These are phyloP conservation scores for Gastrophryne carolinensis DNA, from an alignment of 2,797 vertebrate genomes.

Conservation along the genomic window DNA sequence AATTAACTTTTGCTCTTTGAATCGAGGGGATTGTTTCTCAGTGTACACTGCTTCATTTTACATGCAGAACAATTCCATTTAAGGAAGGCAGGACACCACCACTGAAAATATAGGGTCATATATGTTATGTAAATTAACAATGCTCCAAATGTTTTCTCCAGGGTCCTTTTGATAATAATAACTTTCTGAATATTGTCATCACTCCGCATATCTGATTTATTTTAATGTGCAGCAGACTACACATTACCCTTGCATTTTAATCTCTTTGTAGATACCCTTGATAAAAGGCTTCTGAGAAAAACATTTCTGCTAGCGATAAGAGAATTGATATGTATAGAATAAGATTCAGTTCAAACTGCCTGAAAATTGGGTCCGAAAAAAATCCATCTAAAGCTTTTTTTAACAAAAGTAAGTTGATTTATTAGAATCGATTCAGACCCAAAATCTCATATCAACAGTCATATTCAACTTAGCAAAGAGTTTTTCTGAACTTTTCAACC, in stretches of 20 bases:
- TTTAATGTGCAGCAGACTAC: conserved; percentile 25
- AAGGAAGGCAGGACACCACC: conserved; percentile 16
- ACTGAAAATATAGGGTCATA: conserved; percentile 8
- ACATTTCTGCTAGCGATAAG: too few relatives aligned
- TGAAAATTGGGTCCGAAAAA: too few relatives aligned
- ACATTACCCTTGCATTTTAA: not conserved
- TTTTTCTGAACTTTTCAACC: too few relatives aligned
- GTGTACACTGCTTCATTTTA: conserved; percentile 34
- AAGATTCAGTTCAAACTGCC: too few relatives aligned
- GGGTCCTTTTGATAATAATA: conserved; percentile 42
- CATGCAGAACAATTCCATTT: conserved; percentile 34
- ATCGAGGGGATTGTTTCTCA: not conserved
- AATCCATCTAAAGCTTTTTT: too few relatives aligned
- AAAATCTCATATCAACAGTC: too few relatives aligned
- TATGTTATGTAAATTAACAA: conserved; percentile 27
- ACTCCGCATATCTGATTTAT: conserved; percentile 45
- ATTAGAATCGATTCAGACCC: too few relatives aligned
- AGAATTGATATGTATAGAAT: too few relatives aligned
- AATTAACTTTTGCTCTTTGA: too few relatives aligned
- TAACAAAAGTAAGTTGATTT: too few relatives aligned
- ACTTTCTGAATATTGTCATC: conserved; percentile 47
- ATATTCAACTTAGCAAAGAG: too few relatives aligned
- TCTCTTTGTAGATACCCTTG: not conserved
- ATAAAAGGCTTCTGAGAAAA: not conserved
- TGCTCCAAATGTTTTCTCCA: conserved; percentile 27